Evolutionary conservation across 2,888 invertebrate genomes (phyloP).

Genomic region (Meiosimyza decipiens): DNA sequence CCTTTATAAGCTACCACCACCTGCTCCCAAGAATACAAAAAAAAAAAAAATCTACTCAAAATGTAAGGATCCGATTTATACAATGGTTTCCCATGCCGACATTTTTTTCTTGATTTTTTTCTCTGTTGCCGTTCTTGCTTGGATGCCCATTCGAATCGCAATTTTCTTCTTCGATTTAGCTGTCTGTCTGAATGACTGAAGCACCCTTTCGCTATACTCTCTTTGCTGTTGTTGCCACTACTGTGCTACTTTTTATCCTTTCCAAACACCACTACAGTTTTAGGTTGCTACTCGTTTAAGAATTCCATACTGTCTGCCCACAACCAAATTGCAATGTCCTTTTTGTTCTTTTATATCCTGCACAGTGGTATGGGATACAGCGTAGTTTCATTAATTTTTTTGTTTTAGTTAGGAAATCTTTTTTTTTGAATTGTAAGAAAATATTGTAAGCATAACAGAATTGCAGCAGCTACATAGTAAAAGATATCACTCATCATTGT

Average conservation of each 20-base stretch:
- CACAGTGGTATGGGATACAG: too few species aligned
- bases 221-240: background rate
- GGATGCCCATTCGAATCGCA: slow-evolving; percentile 16
- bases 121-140: slow-evolving; percentile 2
- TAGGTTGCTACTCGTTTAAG: too few species aligned
- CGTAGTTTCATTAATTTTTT: too few species aligned
- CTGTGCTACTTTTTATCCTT: background rate
- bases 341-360: too few species aligned
- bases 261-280: background rate
- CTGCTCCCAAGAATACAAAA: background rate
- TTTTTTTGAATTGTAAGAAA: too few species aligned
- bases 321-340: too few species aligned
- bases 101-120: background rate
- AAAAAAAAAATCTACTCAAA: too few species aligned
- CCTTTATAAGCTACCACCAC: slow-evolving; percentile 4
- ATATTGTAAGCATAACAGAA: too few species aligned
- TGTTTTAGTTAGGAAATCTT: too few species aligned
- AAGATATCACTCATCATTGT: too few species aligned
- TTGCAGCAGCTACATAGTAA: too few species aligned
- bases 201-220: background rate
- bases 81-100: background rate
- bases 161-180: slow-evolving; percentile 31
- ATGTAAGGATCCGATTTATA: background rate
- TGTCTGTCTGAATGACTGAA: background rate
- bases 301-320: too few species aligned